Base-by-base conservation (phyloP, 2,797 vertebrate species). In the Myoxocephalus aenaeus region DNA sequence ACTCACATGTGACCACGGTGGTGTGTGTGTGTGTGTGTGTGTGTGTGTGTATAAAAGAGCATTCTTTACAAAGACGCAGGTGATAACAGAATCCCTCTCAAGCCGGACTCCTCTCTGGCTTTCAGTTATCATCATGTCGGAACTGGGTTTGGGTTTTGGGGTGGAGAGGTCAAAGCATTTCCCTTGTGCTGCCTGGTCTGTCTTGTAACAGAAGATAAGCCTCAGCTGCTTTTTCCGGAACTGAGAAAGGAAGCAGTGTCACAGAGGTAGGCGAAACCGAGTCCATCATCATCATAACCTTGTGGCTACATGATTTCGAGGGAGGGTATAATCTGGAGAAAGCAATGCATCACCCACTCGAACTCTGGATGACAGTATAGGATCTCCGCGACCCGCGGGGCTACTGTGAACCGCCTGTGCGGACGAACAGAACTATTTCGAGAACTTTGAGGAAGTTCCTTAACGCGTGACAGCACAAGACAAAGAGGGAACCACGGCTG, bases 361-460 rank as follows among this genome's bases (percentile, higher is more conserved):
- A 62, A 9, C 13, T 62, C 27, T 17, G 22, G 8, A 6, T 10
- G 38, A 48, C 62, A 7, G 38, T 48, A 44, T 29, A n/a, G 34
- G 29, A 13, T 46, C 14, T 44, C 18, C 0, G 25, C 56, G 62
- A 72, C 54, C 57, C 10, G 6, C 18, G 1, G 1, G 7, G 42
- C 48, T 56, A 32, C 25, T 4, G 13, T 58, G 29, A 65, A 15
- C 29, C 0, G 1, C 51, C 53, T 38, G 44, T 13, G 13, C 38
- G n/a, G 67, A 59, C 13, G 15, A 59, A 77, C 20, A 29, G 18
- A 57, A 71, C 62, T 46, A 66, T 80, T 83, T 83, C 42, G 73
- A 65, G 75, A 75, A 64, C 22, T 81, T 81, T 86, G 77, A 82
- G 86, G 88, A 93, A 92, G 89, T 86, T 68, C 51, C 62, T 57